Evolutionary conservation across 2,797 vertebrate species (phyloP).

Genomic region (Syndactyla subalaris): DNA sequence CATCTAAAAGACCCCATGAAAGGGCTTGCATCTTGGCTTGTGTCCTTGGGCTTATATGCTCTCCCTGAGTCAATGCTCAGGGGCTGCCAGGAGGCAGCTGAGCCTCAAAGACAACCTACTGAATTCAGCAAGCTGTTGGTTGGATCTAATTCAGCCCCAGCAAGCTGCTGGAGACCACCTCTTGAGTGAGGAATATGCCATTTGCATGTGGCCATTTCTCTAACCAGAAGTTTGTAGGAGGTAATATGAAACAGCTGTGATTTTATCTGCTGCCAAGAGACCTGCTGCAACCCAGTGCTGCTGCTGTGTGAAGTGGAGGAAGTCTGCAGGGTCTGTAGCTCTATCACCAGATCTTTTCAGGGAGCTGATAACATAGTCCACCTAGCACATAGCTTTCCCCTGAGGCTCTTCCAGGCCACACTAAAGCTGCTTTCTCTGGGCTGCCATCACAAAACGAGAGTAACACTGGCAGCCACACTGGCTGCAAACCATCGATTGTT

Average conservation of each 20-base stretch:
- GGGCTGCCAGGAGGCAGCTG: background rate
- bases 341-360: background rate
- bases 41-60: background rate
- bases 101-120: background rate
- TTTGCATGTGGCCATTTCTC: slow-evolving; percentile 4
- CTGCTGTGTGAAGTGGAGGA: background rate
- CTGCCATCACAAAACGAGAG: background rate
- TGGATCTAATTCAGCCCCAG: slow-evolving; percentile 27
- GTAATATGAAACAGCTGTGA: background rate
- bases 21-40: background rate
- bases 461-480: background rate
- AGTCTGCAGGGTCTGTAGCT: background rate
- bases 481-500: background rate
- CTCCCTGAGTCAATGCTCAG: background rate
- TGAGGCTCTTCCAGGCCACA: background rate
- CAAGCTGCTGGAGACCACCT: background rate
- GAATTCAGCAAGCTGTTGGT: slow-evolving; percentile 23
- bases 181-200: background rate
- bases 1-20: background rate
- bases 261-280: slow-evolving; percentile 22
- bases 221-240: background rate
- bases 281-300: background rate
- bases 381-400: background rate
- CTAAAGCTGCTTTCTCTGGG: slow-evolving; percentile 7
- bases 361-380: background rate